Base-by-base conservation (phyloP, 1,140 invertebrate genomes). In the Zophobas morio region DNA sequence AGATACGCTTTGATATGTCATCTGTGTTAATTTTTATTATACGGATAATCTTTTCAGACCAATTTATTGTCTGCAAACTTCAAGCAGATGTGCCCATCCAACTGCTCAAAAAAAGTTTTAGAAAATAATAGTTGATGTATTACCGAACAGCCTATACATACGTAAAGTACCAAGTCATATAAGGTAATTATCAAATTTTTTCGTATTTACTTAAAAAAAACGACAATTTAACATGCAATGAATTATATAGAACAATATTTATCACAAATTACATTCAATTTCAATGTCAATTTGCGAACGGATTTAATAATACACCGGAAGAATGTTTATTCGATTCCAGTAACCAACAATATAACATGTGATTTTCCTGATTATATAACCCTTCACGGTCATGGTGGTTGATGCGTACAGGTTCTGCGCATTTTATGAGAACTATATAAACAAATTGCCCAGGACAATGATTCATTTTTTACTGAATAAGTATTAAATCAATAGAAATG, bases 281-380 rank as follows among this genome's bases (percentile, higher is more conserved):
- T 79, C 78, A 79, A 79, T 79, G 78, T 79, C 78, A 79, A 73
- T 79, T 76, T 76, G 70, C 32, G 42, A 73, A 79, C 49, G 42
- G 49, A 47, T 56, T 72, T 77, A 78, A 78, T 74, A 75, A 78
- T 76, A 76, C 39, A 73, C 77, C 79, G 79, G 79, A 80, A 80
- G 74, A 54, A 57, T 63, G 46, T 56, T 53, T 66, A 76, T 76
- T 70, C 47, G 74, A 70, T 78, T 76, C 74, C 74, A 66, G 77
- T 74, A 80, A 71, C 66, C 32, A 47, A 78, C 75, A 76, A 78
- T 78, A 56, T 46, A 75, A 71, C 39, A 77, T 77, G 75, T 79
- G 33, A 81, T 81, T 79, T 71, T 51, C 51, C 40, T 76, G 56
- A 81, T 82, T 82, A 82, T 71, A 73, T 81, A 82, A 81, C 49